Conservation (phyloP, 2,797 vertebrate species). For the Sebastes diaconus region DNA sequence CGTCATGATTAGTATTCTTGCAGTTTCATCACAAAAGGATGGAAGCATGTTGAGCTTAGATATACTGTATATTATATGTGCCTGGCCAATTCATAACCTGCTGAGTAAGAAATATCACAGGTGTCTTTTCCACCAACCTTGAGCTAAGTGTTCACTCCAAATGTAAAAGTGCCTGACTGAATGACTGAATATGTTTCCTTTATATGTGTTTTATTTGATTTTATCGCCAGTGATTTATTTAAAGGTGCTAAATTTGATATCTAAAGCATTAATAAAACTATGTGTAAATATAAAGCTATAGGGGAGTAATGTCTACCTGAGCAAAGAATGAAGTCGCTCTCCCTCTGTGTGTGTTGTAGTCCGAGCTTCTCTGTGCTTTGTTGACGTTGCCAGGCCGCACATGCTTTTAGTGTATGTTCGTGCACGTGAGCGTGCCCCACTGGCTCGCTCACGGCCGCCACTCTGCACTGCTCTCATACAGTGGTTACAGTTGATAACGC, state of each 20-base stretch:
- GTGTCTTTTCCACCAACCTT: slow-evolving; percentile 23
- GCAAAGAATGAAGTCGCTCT: neutral
- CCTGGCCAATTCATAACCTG: slow-evolving; percentile 11
- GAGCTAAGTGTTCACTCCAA: slow-evolving; percentile 8
- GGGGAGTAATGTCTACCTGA: no score
- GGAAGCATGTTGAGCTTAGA: slow-evolving; percentile 34
- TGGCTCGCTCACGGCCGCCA: neutral
- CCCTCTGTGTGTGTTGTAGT: neutral
- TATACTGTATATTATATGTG: slow-evolving; percentile 18
- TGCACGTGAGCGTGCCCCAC: neutral
- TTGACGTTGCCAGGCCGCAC: neutral
- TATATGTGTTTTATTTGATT: slow-evolving; percentile 21
- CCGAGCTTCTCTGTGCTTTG: neutral
- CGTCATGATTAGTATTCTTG: slow-evolving; percentile 45
- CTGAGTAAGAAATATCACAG: slow-evolving; percentile 33
- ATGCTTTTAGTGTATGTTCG: neutral
- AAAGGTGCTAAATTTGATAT: neutral
- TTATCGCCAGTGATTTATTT: slow-evolving; percentile 2
- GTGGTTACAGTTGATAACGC: neutral
- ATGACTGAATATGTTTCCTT: slow-evolving; percentile 12
- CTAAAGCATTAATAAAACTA: neutral
- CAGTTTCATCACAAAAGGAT: slow-evolving; percentile 23
- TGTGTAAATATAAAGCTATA: neutral
- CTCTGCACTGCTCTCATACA: neutral
- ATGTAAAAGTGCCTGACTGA: slow-evolving; percentile 1